Percentiles rank a stretch among this genome's conserved stretches.
phyloP scores from a whole-genome alignment of 1,140 invertebrate species.

The Oscheius sp. region DNA sequence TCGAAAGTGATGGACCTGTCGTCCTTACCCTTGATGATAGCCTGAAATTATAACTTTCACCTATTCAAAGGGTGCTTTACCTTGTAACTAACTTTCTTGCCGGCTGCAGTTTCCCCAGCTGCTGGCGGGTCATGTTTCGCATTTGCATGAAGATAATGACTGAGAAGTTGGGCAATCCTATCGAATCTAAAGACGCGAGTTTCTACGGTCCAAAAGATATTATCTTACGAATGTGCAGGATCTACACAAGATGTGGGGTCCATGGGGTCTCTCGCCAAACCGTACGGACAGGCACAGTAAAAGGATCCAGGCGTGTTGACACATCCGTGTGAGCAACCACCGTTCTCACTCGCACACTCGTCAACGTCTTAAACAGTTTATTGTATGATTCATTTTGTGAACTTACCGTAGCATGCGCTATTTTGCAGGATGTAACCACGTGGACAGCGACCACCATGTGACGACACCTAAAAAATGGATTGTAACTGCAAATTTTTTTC shows the following conservation, averaged over 20 bases:
- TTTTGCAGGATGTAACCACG: conserved; percentile 41
- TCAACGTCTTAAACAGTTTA: conserved; percentile 66
- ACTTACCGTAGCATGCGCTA: conserved; percentile 34
- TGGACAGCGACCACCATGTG: conserved; percentile 45
- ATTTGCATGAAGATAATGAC: conserved; percentile 35
- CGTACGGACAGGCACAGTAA: conserved; percentile 75
- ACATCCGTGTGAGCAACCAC: conserved; percentile 70
- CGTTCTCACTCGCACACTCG: conserved; percentile 70
- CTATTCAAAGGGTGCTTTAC: conserved; percentile 6
- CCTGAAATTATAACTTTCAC: conserved; percentile 23
- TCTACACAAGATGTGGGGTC: conserved; percentile 35
- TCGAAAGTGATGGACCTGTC: conserved; percentile 40
- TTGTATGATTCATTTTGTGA: not conserved
- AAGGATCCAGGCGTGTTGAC: conserved; percentile 74
- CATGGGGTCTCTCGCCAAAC: conserved; percentile 57
- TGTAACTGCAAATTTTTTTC: not conserved
- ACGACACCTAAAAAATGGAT: conserved; percentile 5
- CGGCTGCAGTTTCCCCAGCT: not conserved
- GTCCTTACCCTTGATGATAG: conserved; percentile 36
- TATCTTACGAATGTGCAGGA: conserved; percentile 20
- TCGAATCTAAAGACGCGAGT: conserved; percentile 20
- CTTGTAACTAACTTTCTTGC: conserved; percentile 2
- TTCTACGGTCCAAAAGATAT: not conserved
- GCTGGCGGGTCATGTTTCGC: not conserved
- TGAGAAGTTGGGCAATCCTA: conserved; percentile 23